A percentile compares a stretch with the other conserved stretches of the same genome.
Evolutionary conservation across 64 coral and sea anemone species (phyloP).

Genomic region (Actinia tenebrosa): DNA sequence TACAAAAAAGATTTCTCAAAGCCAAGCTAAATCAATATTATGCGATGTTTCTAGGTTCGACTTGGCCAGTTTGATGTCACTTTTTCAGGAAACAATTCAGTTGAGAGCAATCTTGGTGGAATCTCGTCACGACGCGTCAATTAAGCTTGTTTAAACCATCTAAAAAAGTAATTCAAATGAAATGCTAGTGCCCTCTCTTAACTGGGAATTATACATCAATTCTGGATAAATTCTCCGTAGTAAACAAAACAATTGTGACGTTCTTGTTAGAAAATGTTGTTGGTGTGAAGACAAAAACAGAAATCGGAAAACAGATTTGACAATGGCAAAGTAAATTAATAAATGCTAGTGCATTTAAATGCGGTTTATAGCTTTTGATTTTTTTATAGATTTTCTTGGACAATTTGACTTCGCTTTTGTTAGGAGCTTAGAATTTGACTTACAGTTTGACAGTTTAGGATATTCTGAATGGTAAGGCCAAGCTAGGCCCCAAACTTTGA

Average conservation of each 20-base stretch:
- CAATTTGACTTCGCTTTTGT: not conserved
- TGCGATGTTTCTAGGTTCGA: not conserved
- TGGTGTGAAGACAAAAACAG: not conserved
- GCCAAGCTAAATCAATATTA: slow-evolving; percentile 12
- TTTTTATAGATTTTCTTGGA: not conserved
- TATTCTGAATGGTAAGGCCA: not conserved
- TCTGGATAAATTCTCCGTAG: not conserved
- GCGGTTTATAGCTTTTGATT: not conserved
- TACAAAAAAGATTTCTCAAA: slow-evolving; percentile 35
- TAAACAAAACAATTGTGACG: slow-evolving; percentile 1
- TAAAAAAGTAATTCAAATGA: not conserved
- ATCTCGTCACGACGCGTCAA: not conserved
- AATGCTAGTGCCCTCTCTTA: not conserved
- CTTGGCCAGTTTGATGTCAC: slow-evolving; percentile 5
- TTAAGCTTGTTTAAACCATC: slow-evolving; percentile 8
- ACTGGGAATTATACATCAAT: not conserved
- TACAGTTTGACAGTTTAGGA: not conserved
- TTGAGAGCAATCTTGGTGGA: not conserved
- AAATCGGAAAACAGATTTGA: not conserved
- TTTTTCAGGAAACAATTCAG: not conserved
- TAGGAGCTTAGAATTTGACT: not conserved
- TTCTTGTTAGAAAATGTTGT: not conserved
- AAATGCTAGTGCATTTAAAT: not conserved
- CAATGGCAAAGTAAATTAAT: not conserved
- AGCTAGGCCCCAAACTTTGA: not conserved